phyloP scores from a whole-genome alignment of 2,113 vertebrate species.

The Xyrauchen texanus region DNA sequence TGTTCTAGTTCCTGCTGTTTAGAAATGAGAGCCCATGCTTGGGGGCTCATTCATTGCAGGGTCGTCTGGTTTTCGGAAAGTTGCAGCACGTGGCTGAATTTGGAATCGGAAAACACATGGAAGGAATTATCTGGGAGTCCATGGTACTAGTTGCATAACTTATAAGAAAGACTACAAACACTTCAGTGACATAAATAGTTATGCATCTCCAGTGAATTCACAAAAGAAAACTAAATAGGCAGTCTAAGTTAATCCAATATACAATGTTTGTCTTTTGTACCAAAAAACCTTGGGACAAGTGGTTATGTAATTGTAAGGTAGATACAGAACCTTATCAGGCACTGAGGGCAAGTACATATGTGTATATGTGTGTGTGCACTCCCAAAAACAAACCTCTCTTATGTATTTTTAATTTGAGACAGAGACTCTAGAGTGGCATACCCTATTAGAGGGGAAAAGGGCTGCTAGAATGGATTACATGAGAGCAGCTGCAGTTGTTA shows the following conservation, averaged over 20 bases:
- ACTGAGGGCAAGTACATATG: conserved; percentile 22
- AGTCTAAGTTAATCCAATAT: background rate
- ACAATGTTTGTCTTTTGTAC: background rate
- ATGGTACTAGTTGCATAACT: conserved; percentile 54
- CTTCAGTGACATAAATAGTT: background rate
- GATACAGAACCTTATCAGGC: conserved; percentile 49
- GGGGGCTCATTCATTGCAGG: background rate
- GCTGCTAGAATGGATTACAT: background rate
- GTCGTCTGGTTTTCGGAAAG: background rate
- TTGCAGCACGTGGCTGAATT: background rate
- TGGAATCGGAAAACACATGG: conserved; percentile 56
- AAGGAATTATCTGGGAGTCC: conserved; percentile 55
- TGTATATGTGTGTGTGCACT: conserved; percentile 26
- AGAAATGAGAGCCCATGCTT: background rate
- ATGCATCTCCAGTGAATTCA: background rate
- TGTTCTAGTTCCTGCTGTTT: background rate
- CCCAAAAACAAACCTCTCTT: conserved; percentile 51
- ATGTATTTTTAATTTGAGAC: conserved; percentile 71
- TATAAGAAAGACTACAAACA: conserved; percentile 32
- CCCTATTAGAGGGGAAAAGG: background rate
- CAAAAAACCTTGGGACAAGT: background rate
- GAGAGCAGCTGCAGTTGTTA: background rate
- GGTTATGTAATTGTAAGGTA: conserved; percentile 10
- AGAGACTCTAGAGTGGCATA: conserved; percentile 46
- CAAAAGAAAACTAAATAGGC: background rate